Conservation (phyloP, 2,888 invertebrate genomes). For the Prionchulus punctatus region DNA sequence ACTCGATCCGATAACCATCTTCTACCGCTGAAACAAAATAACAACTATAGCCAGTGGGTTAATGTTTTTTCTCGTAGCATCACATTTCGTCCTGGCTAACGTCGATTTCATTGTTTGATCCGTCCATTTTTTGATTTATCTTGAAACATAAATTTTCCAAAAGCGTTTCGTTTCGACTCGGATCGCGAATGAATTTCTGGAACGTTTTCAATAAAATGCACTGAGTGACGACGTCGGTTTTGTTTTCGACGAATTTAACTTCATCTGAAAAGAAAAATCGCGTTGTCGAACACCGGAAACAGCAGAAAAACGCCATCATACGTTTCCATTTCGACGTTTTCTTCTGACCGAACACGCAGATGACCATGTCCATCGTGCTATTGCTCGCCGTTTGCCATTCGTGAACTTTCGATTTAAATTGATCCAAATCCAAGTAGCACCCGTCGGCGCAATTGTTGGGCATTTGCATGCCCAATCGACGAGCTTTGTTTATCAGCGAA, state of each 20-base stretch:
- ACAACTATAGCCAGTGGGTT: background rate
- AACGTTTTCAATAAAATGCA: background rate
- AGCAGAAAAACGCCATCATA: background rate
- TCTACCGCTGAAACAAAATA: background rate
- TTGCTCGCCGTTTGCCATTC: background rate
- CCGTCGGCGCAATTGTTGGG: background rate
- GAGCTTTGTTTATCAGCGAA: background rate
- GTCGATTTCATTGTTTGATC: background rate
- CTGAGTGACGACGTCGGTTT: background rate
- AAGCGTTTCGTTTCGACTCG: background rate
- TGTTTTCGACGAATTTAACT: background rate
- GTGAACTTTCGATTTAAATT: background rate
- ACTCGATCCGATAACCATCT: background rate
- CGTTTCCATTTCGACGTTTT: background rate
- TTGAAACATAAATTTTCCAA: background rate
- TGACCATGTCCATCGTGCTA: background rate
- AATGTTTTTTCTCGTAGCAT: background rate
- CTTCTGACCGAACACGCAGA: background rate
- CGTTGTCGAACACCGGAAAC: too few relatives aligned
- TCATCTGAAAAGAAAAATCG: background rate
- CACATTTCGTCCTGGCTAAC: background rate
- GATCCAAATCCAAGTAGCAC: background rate
- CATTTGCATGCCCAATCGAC: conserved; percentile 1
- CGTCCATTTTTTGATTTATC: background rate
- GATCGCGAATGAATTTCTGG: background rate